phyloP scores from a whole-genome alignment of 2,888 invertebrate species.

The Fragum fragum region DNA sequence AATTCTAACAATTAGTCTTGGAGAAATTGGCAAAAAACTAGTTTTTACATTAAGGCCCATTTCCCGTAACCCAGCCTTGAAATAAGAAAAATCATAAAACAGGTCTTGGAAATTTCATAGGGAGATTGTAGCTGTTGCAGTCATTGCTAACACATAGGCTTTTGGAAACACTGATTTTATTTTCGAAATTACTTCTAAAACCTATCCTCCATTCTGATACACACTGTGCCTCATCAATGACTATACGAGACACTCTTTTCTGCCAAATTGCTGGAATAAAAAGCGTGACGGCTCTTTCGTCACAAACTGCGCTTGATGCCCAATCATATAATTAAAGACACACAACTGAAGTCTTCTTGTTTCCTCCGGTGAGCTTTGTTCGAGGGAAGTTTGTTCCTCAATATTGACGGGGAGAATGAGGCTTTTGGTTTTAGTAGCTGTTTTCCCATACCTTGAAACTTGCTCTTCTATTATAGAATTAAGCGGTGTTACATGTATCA shows the following conservation, averaged over 20 bases:
- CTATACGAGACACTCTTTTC: neutral
- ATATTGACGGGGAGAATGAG: neutral
- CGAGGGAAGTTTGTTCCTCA: conserved; percentile 3
- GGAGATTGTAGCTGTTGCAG: conserved; percentile 5
- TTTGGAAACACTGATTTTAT: conserved; percentile 11
- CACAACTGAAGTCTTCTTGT: neutral
- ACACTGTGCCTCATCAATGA: too few species aligned
- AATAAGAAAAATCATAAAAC: too few species aligned
- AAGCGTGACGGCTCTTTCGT: neutral
- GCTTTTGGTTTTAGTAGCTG: neutral
- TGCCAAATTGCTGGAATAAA: conserved; percentile 4
- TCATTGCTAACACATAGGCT: conserved; percentile 1
- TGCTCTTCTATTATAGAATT: conserved; percentile 1
- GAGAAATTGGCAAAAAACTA: too few species aligned
- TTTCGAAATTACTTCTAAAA: neutral
- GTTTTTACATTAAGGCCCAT: too few species aligned
- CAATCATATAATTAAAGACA: neutral
- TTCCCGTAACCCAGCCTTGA: too few species aligned
- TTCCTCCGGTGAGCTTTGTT: too few species aligned
- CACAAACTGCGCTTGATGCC: conserved; percentile 8
- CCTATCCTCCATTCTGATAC: conserved; percentile 6
- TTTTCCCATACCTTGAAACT: conserved; percentile 1
- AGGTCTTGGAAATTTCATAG: too few species aligned
- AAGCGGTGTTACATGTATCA: conserved; percentile 1
- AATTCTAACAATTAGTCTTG: too few species aligned